phyloP scores from a whole-genome alignment of 2,888 invertebrate species.

The Chironomus riparius region DNA sequence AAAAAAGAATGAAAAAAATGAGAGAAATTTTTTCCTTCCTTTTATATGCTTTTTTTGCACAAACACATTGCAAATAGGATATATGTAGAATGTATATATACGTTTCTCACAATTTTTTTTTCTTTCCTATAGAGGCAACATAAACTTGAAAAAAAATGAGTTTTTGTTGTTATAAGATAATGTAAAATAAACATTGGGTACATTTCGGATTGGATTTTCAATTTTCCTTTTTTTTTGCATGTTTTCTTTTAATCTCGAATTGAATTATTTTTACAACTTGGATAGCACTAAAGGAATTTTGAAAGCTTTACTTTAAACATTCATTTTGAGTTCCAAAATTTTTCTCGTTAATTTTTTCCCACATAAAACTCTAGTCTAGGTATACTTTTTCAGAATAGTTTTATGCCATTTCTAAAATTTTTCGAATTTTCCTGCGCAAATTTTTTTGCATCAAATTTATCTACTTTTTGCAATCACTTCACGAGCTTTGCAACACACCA shows the following conservation, averaged over 20 bases:
- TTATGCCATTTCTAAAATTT: too few species aligned
- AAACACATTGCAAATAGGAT: background rate
- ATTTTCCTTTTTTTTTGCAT: background rate
- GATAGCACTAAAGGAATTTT: background rate
- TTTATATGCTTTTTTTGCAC: background rate
- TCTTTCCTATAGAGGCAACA: background rate
- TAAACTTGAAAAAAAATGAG: conserved; percentile 4
- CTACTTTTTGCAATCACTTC: too few species aligned
- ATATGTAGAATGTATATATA: background rate
- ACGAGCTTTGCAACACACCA: too few species aligned
- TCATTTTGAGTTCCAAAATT: background rate
- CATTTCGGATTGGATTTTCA: background rate
- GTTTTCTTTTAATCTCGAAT: background rate
- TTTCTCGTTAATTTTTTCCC: too few species aligned
- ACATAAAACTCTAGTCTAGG: too few species aligned
- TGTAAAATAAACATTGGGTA: conserved; percentile 3
- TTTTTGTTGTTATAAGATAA: background rate
- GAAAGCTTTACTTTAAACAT: background rate
- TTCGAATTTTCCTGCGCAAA: background rate
- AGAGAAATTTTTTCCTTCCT: background rate
- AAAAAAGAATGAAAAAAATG: background rate
- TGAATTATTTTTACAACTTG: background rate
- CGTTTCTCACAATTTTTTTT: background rate
- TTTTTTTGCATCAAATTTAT: background rate
- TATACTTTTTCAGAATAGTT: too few species aligned